Evolutionary conservation across 1,140 invertebrate species (phyloP).

Genomic region (Trichoplusia ni): DNA sequence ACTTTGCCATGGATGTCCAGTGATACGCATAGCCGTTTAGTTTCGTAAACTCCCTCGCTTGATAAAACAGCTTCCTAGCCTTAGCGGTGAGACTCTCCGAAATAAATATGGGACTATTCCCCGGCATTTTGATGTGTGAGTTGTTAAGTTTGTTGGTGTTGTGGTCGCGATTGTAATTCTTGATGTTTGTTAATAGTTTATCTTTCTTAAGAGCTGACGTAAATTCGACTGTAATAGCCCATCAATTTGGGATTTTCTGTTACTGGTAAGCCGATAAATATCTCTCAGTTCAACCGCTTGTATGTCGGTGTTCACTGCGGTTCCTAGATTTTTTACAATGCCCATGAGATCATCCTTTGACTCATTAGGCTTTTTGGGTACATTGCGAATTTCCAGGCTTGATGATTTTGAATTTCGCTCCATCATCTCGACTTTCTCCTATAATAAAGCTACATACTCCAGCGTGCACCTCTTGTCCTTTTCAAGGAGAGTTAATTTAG

Average conservation of each 20-base stretch:
- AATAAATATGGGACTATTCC: not conserved
- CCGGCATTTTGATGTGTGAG: not conserved
- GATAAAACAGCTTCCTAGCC: not conserved
- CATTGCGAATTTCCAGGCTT: not conserved
- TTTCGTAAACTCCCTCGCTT: conserved; percentile 13
- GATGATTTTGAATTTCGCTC: not conserved
- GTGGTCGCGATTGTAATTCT: not conserved
- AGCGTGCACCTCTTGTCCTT: not conserved
- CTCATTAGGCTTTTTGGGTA: not conserved
- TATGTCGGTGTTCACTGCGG: not conserved
- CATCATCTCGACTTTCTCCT: not conserved
- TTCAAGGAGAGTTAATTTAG: not conserved
- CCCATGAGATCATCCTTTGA: not conserved
- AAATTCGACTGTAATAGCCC: not conserved
- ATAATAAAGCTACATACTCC: not conserved
- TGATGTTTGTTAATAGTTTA: not conserved
- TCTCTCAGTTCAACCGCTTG: not conserved
- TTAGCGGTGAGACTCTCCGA: conserved; percentile 1
- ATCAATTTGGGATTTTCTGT: not conserved
- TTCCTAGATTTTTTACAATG: not conserved
- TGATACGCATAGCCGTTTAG: conserved; percentile 1
- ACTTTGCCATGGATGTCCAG: not conserved
- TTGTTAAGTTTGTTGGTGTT: not conserved
- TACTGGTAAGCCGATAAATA: not conserved
- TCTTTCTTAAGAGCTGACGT: not conserved